phyloP scores from a whole-genome alignment of 23 tunicate species.

The Ciona savignyi region DNA sequence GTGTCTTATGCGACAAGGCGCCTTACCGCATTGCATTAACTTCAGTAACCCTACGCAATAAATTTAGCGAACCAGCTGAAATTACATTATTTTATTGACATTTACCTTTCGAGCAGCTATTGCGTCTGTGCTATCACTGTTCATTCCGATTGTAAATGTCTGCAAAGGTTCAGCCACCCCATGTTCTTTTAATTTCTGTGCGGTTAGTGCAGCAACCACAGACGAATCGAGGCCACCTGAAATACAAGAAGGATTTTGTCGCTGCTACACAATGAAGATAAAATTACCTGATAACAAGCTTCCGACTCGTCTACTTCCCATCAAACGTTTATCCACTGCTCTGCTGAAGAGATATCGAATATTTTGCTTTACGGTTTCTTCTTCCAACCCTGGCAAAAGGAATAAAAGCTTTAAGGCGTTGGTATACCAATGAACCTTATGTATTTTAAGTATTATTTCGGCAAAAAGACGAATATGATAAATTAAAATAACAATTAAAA shows the following conservation, averaged over 20 bases:
- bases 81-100: too few relatives aligned
- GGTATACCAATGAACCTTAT: too few relatives aligned
- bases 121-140: slow-evolving; percentile 17
- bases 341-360: slow-evolving; percentile 22
- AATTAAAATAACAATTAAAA: too few relatives aligned
- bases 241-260: neutral
- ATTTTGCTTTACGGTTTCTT: slow-evolving; percentile 7
- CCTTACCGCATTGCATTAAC: too few relatives aligned
- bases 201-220: slow-evolving; percentile 39
- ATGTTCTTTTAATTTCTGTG: slow-evolving; percentile 20
- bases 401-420: too few relatives aligned
- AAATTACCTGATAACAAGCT: slow-evolving; percentile 47
- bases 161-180: slow-evolving; percentile 14
- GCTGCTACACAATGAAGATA: neutral
- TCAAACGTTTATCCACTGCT: slow-evolving; percentile 53
- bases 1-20: too few relatives aligned
- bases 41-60: too few relatives aligned
- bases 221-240: slow-evolving; percentile 54
- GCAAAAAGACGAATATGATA: too few relatives aligned
- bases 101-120: slow-evolving; percentile 40
- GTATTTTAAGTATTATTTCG: too few relatives aligned
- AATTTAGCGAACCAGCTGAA: too few relatives aligned
- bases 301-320: slow-evolving; percentile 43
- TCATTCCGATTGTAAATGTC: slow-evolving; percentile 34
- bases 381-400: slow-evolving; percentile 11